Evolutionary conservation across 2,113 vertebrate genomes (phyloP), one percentile per base, ranked within the genome.

Genomic region (Tyto alba): DNA sequence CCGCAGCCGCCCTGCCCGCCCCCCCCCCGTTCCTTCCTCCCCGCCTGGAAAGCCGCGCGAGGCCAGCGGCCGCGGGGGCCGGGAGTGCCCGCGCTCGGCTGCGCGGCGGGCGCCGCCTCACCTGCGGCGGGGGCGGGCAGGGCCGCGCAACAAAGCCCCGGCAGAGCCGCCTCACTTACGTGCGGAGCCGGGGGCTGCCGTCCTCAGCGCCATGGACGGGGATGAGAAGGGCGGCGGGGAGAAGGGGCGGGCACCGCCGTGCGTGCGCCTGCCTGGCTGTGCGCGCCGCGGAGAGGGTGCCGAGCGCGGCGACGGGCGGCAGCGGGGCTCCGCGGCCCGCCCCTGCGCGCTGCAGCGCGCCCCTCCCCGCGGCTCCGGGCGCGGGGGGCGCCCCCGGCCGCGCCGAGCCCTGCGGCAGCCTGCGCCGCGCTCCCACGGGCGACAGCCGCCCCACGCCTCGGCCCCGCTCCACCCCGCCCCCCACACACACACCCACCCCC

Each of bases 91-190:
- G 18, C 34, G 67, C 26, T 36, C 71, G 68, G 85, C 69, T 81
- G 57, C 80, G 69, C 63, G 57, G 48, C 66, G 43, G 29, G 21
- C n/a, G 67, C 84, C 22, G 36, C 89, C 40, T 88, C 88, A 74
- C 89, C 84, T 75, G 89, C 87, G 21, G 80, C 59, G 52, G 40
- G 29, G 41, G 9, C 45, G 30, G 40, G 43, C 57, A 10, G 43
- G 22, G 40, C 63, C 59, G 22, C 17, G 48, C 41, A n/a, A 45
- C 25, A 72, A 81, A 81, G 89, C 72, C 73, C 76, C 94, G 59
- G 89, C 72, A 10, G 57, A 26, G 86, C 83, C 77, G 67, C n/a
- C 91, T 79, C 16, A 95, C 97, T 97, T 95, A 98, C 96, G 92
- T 84, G 94, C 93, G 86, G 55, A 96, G 80, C 73, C 77, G 95